Conservation (phyloP, 2,113 vertebrate species). For the Cebidichthys violaceus region DNA sequence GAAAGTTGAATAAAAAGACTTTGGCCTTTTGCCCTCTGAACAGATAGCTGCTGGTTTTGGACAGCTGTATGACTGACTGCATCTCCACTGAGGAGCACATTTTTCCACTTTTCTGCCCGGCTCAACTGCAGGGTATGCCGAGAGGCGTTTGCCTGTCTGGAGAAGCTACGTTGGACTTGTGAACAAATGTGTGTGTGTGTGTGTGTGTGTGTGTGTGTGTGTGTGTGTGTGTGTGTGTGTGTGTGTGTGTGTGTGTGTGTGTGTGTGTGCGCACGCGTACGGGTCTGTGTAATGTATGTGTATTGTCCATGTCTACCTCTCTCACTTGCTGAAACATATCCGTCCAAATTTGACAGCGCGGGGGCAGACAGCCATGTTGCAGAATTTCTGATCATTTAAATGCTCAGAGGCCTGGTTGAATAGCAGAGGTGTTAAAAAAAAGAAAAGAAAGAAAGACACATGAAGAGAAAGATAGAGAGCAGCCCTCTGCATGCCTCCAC, state of each 20-base stretch:
- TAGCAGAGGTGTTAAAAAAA: conserved; percentile 75
- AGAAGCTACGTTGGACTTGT: conserved; percentile 73
- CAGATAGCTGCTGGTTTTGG: conserved; percentile 77
- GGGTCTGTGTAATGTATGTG: conserved; percentile 57
- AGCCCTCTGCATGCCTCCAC: conserved; percentile 74
- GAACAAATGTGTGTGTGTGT: conserved; percentile 54
- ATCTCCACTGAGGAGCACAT: conserved; percentile 80
- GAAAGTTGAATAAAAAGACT: conserved; percentile 73
- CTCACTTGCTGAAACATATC: conserved; percentile 82
- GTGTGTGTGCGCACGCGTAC: not conserved
- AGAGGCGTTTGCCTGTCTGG: conserved; percentile 76
- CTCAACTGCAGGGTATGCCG: conserved; percentile 70
- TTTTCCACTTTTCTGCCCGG: conserved; percentile 77
- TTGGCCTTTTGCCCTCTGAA: conserved; percentile 77
- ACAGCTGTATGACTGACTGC: conserved; percentile 82
- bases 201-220: conserved; percentile 37
- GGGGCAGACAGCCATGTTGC: conserved; percentile 81
- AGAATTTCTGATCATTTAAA: conserved; percentile 83
- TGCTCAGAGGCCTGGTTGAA: conserved; percentile 78
- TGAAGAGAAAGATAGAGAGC: conserved; percentile 68
- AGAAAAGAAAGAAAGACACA: conserved; percentile 57
- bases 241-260: conserved; percentile 44
- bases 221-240: conserved; percentile 41
- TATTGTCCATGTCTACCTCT: conserved; percentile 74
- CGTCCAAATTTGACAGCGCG: conserved; percentile 82